These are phyloP conservation scores for Mycetomoellerius zeteki DNA, from an alignment of 1,140 invertebrate species.

Conservation along the genomic window DNA sequence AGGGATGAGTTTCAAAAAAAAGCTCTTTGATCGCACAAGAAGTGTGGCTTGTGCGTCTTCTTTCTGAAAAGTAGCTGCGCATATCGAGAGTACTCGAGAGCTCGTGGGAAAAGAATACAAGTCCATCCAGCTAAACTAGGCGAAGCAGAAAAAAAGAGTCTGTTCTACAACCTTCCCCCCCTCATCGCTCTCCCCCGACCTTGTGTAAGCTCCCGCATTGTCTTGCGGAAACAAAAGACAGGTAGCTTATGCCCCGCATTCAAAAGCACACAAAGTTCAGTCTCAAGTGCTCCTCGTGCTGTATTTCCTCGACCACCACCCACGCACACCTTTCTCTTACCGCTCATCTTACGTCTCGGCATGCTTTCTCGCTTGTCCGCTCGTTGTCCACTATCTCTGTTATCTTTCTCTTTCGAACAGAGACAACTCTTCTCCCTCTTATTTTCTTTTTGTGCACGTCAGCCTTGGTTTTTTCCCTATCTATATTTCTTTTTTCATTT, in stretches of 20 bases:
- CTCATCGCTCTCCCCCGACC: conserved; percentile 46
- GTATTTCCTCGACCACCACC: conserved; percentile 50
- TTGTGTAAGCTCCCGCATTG: conserved; percentile 80
- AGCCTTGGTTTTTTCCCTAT: conserved; percentile 27
- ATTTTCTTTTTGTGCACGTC: neutral
- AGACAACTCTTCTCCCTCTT: neutral
- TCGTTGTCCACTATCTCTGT: neutral
- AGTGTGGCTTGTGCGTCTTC: conserved; percentile 56
- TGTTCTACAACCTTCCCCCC: neutral
- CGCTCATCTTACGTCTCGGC: conserved; percentile 17
- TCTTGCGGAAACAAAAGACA: conserved; percentile 81
- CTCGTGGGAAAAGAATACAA: conserved; percentile 65
- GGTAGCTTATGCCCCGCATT: conserved; percentile 80
- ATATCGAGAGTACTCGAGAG: conserved; percentile 62
- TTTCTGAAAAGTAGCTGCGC: conserved; percentile 63
- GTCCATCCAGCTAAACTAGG: conserved; percentile 69
- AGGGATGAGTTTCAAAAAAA: conserved; percentile 30
- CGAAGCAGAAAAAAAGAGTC: conserved; percentile 66
- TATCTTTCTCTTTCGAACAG: conserved; percentile 20
- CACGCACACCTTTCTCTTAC: conserved; percentile 32
- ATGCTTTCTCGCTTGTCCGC: conserved; percentile 19
- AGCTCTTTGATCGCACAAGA: conserved; percentile 58
- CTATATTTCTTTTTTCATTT: conserved; percentile 3
- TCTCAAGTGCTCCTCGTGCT: conserved; percentile 74
- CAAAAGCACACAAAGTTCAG: conserved; percentile 83